Conservation (phyloP, 2,113 vertebrate species). For the Hystrix brachyura region DNA sequence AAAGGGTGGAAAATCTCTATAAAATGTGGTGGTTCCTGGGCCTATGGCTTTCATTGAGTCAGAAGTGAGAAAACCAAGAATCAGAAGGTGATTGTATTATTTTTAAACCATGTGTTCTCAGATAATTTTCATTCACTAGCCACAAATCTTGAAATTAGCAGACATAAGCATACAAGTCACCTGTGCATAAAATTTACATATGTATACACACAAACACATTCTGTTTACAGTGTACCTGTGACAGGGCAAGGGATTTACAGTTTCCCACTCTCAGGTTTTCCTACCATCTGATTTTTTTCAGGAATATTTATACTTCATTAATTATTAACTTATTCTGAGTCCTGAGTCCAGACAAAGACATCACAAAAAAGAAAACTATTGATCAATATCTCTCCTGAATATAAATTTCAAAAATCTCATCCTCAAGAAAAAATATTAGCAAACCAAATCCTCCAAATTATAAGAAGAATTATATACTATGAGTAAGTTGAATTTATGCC, state of each 20-base stretch:
- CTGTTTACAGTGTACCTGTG: not conserved
- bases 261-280: not conserved
- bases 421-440: not conserved
- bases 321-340: not conserved
- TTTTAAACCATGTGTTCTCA: not conserved
- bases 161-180: not conserved
- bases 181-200: not conserved
- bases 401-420: not conserved
- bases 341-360: not conserved
- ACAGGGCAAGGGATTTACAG: not conserved
- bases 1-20: not conserved
- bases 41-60: not conserved
- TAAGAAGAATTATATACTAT: not conserved
- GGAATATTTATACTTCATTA: not conserved
- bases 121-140: conserved; percentile 32
- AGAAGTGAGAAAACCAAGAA: not conserved
- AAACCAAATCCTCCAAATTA: not conserved
- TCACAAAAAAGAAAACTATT: conserved; percentile 1
- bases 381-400: not conserved
- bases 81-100: not conserved
- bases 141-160: not conserved
- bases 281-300: not conserved
- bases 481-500: not conserved
- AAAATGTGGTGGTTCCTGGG: not conserved
- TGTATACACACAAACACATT: not conserved